Evolutionary conservation across 2,797 vertebrate genomes (phyloP), one percentile per base, ranked within the genome.

Genomic region (Semaprochilodus insignis): DNA sequence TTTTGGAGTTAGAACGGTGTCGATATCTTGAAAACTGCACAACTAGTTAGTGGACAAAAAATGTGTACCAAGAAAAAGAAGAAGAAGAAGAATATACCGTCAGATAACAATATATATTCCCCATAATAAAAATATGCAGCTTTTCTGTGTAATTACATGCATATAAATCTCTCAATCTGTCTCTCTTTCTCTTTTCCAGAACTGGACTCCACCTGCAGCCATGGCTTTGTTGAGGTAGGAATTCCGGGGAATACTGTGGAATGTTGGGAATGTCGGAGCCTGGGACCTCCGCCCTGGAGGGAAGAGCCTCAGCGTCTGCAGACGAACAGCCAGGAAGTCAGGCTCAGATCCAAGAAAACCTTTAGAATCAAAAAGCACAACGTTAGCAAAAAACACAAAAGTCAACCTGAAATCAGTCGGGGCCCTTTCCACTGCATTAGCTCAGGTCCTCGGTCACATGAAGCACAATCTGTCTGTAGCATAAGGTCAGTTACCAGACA

Each of bases 251-350:
- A 82, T 74, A 75, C 34, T 79, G 55, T 69, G 86, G 86, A 87
- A 87, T 87, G 83, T 66, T 78, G 57, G 72, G 82, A 85, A 87
- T 85, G 84, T 80, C 52, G 63, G 76, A 69, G 72, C 78, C 59
- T 31, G 80, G 62, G 62, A 62, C 71, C 86, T 84, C 86, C 86
- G 60, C 86, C 86, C 84, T 69, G 16, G 54, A 67, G 48, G 70
- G 75, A 69, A 70, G 17, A 70, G 74, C 66, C 74, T 65, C 73
- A 27, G 57, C 31, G 0, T 25, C 54, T 44, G 11, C 17, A 23
- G 14, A 74, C 10, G 17, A 76, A 25, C 40, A 25, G 48, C n/a
- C 16, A 59, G n/a, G 52, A n/a, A 66, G 52, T 67, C 5, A 19
- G 48, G 54, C 31, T 44, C 48, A 66, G 48, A 31, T 78, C 31